These are phyloP conservation scores for Oncorhynchus keta DNA, from an alignment of 2,113 vertebrate genomes.

Conservation along the genomic window DNA sequence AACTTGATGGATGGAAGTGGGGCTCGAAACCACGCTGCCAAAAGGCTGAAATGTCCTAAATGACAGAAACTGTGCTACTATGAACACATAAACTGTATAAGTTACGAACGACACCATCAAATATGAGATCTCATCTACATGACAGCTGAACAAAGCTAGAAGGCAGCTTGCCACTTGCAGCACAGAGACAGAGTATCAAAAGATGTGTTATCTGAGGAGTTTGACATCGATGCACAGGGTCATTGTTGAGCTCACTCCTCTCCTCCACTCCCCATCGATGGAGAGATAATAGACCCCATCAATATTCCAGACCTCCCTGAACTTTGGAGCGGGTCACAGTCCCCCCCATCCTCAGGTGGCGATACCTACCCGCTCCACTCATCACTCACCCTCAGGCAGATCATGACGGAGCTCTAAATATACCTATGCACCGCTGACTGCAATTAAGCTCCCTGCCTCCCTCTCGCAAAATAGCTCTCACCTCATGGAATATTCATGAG, in stretches of 20 bases:
- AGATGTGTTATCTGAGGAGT: not conserved
- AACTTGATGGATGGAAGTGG: too few species aligned
- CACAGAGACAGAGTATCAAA: not conserved
- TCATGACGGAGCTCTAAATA: constrained; percentile 33
- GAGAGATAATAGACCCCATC: constrained; percentile 4
- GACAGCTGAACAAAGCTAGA: not conserved
- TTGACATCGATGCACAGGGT: not conserved
- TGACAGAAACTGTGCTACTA: too few species aligned
- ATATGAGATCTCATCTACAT: too few species aligned
- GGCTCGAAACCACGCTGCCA: too few species aligned
- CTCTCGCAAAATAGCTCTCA: constrained; percentile 3
- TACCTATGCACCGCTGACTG: constrained; percentile 15
- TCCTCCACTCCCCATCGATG: not conserved
- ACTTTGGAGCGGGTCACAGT: not conserved
- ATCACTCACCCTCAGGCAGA: constrained; percentile 39
- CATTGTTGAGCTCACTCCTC: not conserved
- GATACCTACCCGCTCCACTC: constrained; percentile 26
- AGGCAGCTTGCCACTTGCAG: not conserved
- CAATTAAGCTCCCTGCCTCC: constrained; percentile 33
- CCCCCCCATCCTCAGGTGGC: constrained; percentile 18
- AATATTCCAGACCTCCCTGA: constrained; percentile 14
- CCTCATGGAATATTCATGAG: constrained; percentile 40
- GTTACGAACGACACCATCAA: too few species aligned
- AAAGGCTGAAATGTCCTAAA: too few species aligned
- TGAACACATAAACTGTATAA: too few species aligned